phyloP scores from a whole-genome alignment of 23 tunicate genomes.

The Ciona savignyi region DNA sequence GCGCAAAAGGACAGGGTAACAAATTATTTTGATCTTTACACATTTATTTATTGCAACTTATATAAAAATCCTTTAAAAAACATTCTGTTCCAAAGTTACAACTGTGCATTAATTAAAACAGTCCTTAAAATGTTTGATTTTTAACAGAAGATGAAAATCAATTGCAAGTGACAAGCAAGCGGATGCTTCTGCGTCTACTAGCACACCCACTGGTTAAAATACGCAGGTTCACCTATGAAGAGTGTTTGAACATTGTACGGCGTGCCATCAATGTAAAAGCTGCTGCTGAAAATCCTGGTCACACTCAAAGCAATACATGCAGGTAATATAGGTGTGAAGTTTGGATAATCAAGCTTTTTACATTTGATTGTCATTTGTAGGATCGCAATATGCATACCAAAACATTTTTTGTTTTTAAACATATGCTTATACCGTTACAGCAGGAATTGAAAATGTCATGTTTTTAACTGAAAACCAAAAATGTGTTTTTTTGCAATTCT shows the following conservation, averaged over 20 bases:
- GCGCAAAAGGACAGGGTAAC: neutral
- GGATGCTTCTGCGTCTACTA: constrained; percentile 21
- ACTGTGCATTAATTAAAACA: neutral
- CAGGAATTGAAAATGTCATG: too few species aligned
- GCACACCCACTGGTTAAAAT: constrained; percentile 57
- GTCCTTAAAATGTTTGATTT: neutral
- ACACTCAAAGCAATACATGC: constrained; percentile 34
- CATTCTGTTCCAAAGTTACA: neutral
- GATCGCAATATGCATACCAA: too few species aligned
- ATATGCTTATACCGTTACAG: too few species aligned
- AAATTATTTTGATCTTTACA: neutral
- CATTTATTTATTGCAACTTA: too few species aligned
- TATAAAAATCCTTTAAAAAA: too few species aligned
- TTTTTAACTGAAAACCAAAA: too few species aligned
- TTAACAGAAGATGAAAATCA: too few species aligned
- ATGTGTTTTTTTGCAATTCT: too few species aligned
- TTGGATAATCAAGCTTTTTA: too few species aligned
- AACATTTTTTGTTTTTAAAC: too few species aligned
- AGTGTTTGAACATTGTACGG: constrained; percentile 35
- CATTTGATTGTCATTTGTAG: too few species aligned
- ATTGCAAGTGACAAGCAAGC: constrained; percentile 6
- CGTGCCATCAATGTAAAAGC: constrained; percentile 41
- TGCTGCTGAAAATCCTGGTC: constrained; percentile 74
- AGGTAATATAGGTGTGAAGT: too few species aligned
- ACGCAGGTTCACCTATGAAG: constrained; percentile 41